phyloP scores from a whole-genome alignment of 2,113 vertebrate genomes.

The Chlorodrepanis virens region DNA sequence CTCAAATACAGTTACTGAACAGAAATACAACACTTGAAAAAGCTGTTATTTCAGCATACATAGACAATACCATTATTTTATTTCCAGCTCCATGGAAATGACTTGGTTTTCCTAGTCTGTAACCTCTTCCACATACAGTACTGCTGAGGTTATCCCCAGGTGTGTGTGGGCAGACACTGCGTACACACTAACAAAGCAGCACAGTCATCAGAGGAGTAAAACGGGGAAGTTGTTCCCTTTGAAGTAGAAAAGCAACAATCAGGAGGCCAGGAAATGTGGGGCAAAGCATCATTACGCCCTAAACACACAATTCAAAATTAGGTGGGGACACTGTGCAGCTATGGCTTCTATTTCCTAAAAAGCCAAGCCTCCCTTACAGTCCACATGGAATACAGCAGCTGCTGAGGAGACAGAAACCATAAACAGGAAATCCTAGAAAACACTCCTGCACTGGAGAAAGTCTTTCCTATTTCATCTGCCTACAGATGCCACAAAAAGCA shows the following conservation, averaged over 20 bases:
- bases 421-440: not conserved
- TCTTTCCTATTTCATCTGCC: not conserved
- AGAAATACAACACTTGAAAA: not conserved
- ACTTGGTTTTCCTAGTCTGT: not conserved
- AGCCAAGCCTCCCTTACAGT: not conserved
- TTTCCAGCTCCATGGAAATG: not conserved
- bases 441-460: not conserved
- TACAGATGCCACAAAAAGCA: not conserved
- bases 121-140: not conserved
- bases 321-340: not conserved
- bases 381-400: fast-evolving
- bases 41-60: not conserved
- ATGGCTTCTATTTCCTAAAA: not conserved
- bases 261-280: not conserved
- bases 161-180: not conserved
- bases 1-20: not conserved
- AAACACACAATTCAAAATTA: not conserved
- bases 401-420: not conserved
- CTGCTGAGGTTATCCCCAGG: not conserved
- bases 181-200: not conserved
- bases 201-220: not conserved
- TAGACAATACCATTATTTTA: not conserved
- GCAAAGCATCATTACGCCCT: not conserved
- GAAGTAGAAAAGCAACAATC: not conserved
- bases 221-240: not conserved